Evolutionary conservation across 2,113 vertebrate genomes (phyloP), one percentile per base, ranked within the genome.

Genomic region (Oreochromis tanganicae): DNA sequence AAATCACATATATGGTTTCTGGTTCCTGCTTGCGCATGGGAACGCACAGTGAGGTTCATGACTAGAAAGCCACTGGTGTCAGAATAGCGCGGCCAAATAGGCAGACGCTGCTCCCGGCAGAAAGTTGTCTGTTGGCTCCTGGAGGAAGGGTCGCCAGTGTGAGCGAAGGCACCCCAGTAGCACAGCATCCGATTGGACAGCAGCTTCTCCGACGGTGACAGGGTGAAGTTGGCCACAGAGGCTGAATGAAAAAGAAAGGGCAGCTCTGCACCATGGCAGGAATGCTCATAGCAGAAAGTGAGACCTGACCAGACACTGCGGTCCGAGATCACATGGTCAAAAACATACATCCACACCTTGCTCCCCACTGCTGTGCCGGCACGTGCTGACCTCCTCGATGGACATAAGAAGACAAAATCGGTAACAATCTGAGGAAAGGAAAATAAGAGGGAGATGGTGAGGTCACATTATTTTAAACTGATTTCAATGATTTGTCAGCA

Each of bases 341-440:
- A 97, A 13, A 96, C 93, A 24, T 96, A 97, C 94, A 95, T 90
- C 96, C 96, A 97, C 41, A 88, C 63, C 1, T 55, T 4, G 66
- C 94, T 94, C 16, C 95, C 95, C 1, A 29, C 27, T 10, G 24
- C 73, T 3, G 81, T 75, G 36, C 71, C 92, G 1, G 92, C 78
- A 5, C 93, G 94, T 0, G 96, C 95, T 1, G 95, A 89, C 83
- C 87, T 88, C 66, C 96, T 91, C 21, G 96, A 87, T 1, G 96
- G 96, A 89, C 96, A 97, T 84, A 96, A 90, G 87, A 97, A 97
- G 66, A 97, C 78, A 17, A 92, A 97, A 87, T 97, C 96, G 0
- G 96, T 97, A 19, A 97, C 90, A 10, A 97, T 96, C 96, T 97
- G 80, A 16, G 32, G 75, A 29, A 11, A 91, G 43, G 82, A 75